Evolutionary conservation across 2,113 vertebrate species (phyloP).

Genomic region (Gnathochromis pfefferi): DNA sequence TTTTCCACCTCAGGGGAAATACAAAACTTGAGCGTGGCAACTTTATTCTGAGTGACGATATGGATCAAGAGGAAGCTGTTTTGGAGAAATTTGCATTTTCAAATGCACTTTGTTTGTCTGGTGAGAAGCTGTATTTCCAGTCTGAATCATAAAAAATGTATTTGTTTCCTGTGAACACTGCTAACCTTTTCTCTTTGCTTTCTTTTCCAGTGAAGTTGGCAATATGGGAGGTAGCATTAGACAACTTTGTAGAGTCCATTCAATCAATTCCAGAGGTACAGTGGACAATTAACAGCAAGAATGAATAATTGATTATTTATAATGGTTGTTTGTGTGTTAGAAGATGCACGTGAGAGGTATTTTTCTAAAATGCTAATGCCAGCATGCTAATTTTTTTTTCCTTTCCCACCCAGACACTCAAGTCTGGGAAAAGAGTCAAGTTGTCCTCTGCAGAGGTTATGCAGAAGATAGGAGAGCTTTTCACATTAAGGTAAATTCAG

Average conservation of each 20-base stretch:
- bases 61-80: conserved; percentile 76
- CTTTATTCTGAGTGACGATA: conserved; percentile 78
- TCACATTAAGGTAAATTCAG: conserved; percentile 80
- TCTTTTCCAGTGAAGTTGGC: conserved; percentile 87
- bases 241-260: conserved; percentile 95
- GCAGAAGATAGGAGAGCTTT: conserved; percentile 97
- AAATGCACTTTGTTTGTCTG: conserved; percentile 92
- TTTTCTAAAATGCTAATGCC: not conserved
- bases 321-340: not conserved
- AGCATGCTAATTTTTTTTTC: not conserved
- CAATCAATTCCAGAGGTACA: conserved; percentile 96
- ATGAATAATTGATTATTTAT: not conserved
- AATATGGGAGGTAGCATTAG: conserved; percentile 93
- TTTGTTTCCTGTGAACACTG: not conserved
- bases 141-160: not conserved
- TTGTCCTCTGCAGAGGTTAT: conserved; percentile 94
- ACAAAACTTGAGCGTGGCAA: conserved; percentile 86
- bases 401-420: conserved; percentile 74
- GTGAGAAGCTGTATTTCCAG: conserved; percentile 53
- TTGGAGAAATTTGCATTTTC: conserved; percentile 98
- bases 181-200: not conserved
- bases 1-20: conserved; percentile 74
- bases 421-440: conserved; percentile 84
- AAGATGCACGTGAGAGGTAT: not conserved
- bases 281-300: not conserved